Evolutionary conservation across 2,113 vertebrate species (phyloP).

Genomic region (Amazona guildingii): DNA sequence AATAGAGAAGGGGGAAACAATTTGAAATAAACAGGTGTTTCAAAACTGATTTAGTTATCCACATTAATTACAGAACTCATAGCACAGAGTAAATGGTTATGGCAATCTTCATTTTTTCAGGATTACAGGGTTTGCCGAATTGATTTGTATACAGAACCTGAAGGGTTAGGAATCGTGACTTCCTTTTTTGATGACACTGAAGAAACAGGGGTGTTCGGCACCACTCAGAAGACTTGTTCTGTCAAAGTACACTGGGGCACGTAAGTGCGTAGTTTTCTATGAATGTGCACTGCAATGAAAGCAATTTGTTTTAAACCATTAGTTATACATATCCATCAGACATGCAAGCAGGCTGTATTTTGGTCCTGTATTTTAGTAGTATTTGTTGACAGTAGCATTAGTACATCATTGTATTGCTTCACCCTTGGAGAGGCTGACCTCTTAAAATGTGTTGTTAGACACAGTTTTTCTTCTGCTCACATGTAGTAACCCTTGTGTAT

Average conservation of each 20-base stretch:
- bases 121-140: conserved; percentile 89
- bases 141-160: conserved; percentile 89
- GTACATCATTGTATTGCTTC: background rate
- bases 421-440: background rate
- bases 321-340: background rate
- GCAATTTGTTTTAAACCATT: conserved; percentile 15
- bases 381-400: background rate
- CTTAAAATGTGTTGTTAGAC: background rate
- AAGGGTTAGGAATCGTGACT: conserved; percentile 83
- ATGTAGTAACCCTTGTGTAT: background rate
- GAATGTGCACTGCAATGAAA: background rate
- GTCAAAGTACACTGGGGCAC: conserved; percentile 91
- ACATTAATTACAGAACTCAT: background rate
- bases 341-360: background rate
- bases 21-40: background rate
- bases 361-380: background rate
- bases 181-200: conserved; percentile 86
- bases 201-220: conserved; percentile 83
- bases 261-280: conserved; percentile 79
- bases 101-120: conserved; percentile 71
- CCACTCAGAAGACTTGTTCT: conserved; percentile 87
- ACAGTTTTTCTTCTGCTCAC: background rate
- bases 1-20: conserved; percentile 13
- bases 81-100: background rate
- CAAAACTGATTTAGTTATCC: conserved; percentile 15